Conservation (phyloP, 1,140 invertebrate species). For the Drosophila willistoni region DNA sequence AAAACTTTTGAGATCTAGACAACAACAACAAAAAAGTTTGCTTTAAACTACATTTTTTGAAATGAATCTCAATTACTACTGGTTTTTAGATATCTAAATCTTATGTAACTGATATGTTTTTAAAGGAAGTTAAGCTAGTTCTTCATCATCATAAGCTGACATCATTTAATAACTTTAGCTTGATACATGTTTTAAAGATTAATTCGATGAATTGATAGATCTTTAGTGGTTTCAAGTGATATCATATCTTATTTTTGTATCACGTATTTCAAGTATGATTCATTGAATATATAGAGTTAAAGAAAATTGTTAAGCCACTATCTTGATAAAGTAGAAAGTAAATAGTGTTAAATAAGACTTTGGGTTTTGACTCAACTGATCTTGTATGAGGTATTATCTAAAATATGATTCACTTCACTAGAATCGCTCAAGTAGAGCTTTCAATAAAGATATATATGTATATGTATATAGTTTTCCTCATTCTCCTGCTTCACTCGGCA, state of each 20-base stretch:
- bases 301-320: background rate
- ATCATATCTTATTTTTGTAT: background rate
- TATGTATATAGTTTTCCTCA: background rate
- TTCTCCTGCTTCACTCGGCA: background rate
- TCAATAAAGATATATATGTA: background rate
- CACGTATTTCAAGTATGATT: background rate
- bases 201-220: background rate
- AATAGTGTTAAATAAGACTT: background rate
- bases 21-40: background rate
- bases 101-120: too few species aligned
- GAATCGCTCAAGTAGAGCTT: conserved; percentile 8
- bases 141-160: background rate
- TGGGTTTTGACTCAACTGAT: background rate
- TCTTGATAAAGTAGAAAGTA: background rate
- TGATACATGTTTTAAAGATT: background rate
- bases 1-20: background rate
- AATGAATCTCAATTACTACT: background rate
- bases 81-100: too few species aligned
- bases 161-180: background rate
- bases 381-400: background rate
- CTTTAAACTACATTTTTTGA: background rate
- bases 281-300: background rate
- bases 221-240: background rate
- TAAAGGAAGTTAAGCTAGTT: too few species aligned
- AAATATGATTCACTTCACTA: conserved; percentile 6